Evolutionary conservation across 2,113 vertebrate genomes (phyloP), one percentile per base, ranked within the genome.

Genomic region (Corythaixoides concolor): DNA sequence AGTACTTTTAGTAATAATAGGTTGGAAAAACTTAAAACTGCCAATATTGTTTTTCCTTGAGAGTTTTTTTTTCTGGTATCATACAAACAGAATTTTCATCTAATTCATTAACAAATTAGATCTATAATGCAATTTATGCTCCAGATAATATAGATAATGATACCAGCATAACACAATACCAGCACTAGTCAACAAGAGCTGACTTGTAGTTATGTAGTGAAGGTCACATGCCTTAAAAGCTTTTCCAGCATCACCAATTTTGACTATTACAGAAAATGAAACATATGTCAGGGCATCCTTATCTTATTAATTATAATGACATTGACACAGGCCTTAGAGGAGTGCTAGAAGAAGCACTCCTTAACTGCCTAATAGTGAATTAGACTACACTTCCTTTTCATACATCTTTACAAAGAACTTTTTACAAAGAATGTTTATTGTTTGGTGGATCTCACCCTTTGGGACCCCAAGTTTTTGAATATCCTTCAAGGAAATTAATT

Each of bases 181-280:
- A 70, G 35, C 55, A 56, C 52, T 83, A 80, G 43, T 72, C 79
- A 83, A 76, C 93, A 95, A 59, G 66, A 90, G 18, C 28, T 64
- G 32, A 69, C 74, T 94, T 91, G 70, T 30, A 88, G 81, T 82
- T 92, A 72, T 41, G 33, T 69, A 93, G 58, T 76, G 41, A 90
- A 96, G 67, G 75, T 90, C 70, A 58, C 37, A 37, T 72, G 74
- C 55, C 52, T 92, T 86, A 88, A 69, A 77, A 94, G 62, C 74
- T 95, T 93, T 92, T 80, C 86, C 58, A 89, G 52, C 52, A 88
- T 75, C 78, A 62, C 74, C 60, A 68, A 6, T 94, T 88, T 88
- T 80, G 37, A 72, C 78, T 95, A 39, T 85, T 96, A 72, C 16
- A 90, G 85, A 91, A 95, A 94, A 96, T 70, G 68, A 94, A 94